Conservation (phyloP, 1,140 invertebrate species). For the Trachymyrmex septentrionalis region DNA sequence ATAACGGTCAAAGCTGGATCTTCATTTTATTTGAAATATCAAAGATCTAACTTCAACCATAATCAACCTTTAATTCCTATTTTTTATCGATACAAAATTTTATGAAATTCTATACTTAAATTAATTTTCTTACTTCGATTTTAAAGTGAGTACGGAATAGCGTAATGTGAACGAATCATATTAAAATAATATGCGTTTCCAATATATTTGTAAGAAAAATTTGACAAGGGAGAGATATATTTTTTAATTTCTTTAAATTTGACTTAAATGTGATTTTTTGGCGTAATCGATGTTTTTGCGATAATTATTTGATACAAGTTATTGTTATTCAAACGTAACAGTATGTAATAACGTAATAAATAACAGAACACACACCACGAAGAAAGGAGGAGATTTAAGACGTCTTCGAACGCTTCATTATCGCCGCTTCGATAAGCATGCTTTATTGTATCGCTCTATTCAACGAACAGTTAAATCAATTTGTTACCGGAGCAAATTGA, state of each 20-base stretch:
- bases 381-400: neutral
- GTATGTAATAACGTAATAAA: neutral
- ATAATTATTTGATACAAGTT: neutral
- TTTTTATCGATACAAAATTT: neutral
- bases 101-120: neutral
- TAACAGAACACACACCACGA: neutral
- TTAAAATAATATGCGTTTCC: neutral
- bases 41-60: no score
- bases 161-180: neutral
- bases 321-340: neutral
- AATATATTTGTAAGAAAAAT: neutral
- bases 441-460: slow-evolving; percentile 13
- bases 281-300: neutral
- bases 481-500: slow-evolving; percentile 49
- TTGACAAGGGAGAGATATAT: neutral
- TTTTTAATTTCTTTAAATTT: neutral
- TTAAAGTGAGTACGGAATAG: neutral
- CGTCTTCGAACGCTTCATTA: slow-evolving; percentile 34
- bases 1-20: no score
- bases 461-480: slow-evolving; percentile 54
- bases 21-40: no score
- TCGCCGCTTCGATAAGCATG: neutral
- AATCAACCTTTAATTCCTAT: no score
- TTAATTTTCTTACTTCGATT: neutral
- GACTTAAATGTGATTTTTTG: neutral